phyloP scores from a whole-genome alignment of 2,797 vertebrate genomes.

The Lepilemur septentrionalis region DNA sequence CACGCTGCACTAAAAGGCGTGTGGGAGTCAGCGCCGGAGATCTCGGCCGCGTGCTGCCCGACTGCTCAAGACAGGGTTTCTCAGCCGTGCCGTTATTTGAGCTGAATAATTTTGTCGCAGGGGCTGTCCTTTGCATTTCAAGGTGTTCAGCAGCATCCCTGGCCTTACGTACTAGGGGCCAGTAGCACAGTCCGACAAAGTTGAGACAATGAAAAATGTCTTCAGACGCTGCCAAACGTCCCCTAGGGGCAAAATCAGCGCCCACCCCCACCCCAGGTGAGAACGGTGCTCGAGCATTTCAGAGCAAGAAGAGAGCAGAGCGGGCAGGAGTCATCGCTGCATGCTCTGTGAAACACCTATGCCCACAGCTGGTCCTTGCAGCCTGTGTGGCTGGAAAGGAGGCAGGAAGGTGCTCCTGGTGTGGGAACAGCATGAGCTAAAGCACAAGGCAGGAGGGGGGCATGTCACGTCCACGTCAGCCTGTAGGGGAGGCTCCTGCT shows the following conservation, averaged over 20 bases:
- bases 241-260: background rate
- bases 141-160: too few relatives aligned
- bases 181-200: background rate
- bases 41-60: accelerated
- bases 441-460: background rate
- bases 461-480: accelerated
- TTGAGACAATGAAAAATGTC: background rate
- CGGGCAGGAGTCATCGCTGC: background rate
- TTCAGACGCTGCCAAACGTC: background rate
- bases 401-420: background rate
- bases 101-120: background rate
- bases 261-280: background rate
- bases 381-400: background rate
- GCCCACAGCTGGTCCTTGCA: background rate
- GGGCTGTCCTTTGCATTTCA: background rate
- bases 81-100: accelerated
- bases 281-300: background rate
- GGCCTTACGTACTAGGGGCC: background rate
- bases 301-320: background rate
- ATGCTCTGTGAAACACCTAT: accelerated
- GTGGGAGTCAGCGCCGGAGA: accelerated
- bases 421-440: background rate
- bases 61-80: background rate
- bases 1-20: accelerated
- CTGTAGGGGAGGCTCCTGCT: too few relatives aligned